Base-by-base conservation (phyloP, 2,888 invertebrate genomes). In the Drosophila leonis region DNA sequence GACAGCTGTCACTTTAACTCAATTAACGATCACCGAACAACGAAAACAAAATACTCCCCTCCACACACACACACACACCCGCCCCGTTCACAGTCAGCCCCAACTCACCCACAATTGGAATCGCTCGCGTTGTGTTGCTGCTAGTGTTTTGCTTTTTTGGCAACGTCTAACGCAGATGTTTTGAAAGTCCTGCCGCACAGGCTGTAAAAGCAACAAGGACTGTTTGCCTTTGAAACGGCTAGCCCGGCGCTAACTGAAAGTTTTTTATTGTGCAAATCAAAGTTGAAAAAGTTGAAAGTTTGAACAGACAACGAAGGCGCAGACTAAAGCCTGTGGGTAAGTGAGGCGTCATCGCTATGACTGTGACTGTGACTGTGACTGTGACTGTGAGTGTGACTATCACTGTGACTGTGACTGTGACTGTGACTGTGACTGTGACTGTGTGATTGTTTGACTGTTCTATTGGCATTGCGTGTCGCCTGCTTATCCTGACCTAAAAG, bases 1-100 rank as follows among this genome's bases (percentile, higher is more conserved):
- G 64, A 73, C 72, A 73, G 71, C 83, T 87, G 87, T 87, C 72
- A 83, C 85, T 85, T 83, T 76, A 85, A 82, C 77, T 85, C 82
- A 87, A 88, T 85, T 83, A 88, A 84, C 83, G 83, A 85, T 75
- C 66, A 72, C 64, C 74, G 63, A 84, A 79, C 46, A 80, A 82
- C 86, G 72, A 82, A 85, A 74, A 65, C 48, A 72, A 70, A 67
- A 33, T 39, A 55, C 37, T 42, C 24, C 33, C 18, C 61, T 27
- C 6, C 5, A 4, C 13, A 8, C 27, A 1, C 7, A 6, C 5
- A 4, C 13, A 8, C 27, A 1, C 7, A 1, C 6, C 7, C 33
- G 1, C 15, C 4, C 46, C 4, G 3, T 31, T 33, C 18, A 44
- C 46, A 63, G 20, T 20, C 57, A 13, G 2, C 56, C 42, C 9